These are phyloP conservation scores for Podarcis muralis DNA, from an alignment of 2,113 vertebrate species.

Conservation along the genomic window DNA sequence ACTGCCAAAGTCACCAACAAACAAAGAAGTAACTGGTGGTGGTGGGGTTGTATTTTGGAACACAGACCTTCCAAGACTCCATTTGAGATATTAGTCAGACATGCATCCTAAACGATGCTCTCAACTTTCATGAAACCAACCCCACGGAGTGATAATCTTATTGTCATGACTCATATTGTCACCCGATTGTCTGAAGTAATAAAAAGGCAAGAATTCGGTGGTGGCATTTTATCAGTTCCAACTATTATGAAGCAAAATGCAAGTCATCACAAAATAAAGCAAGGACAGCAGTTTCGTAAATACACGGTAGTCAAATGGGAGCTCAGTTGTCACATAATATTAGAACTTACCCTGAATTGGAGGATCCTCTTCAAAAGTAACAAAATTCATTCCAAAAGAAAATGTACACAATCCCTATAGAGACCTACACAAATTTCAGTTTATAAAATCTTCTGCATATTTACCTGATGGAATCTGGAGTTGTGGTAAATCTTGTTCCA, in stretches of 20 bases:
- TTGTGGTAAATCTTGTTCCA: conserved; percentile 72
- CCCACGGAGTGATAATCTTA: neutral
- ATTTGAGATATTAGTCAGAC: neutral
- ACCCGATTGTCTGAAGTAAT: no score
- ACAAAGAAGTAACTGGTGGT: neutral
- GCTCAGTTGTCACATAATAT: neutral
- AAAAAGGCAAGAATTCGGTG: neutral
- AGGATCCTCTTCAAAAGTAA: neutral
- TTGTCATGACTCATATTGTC: no score
- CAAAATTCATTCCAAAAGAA: neutral
- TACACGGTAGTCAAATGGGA: neutral
- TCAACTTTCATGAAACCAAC: neutral
- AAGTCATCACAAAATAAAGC: neutral
- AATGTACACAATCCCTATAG: neutral
- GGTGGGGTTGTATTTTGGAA: neutral
- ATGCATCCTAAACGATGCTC: neutral
- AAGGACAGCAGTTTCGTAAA: neutral
- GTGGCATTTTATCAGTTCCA: neutral
- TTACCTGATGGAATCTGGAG: conserved; percentile 67
- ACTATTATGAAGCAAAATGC: neutral
- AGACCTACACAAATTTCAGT: neutral
- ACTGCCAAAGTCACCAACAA: neutral
- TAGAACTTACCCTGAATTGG: neutral
- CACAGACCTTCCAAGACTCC: neutral
- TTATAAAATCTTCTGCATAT: neutral